Conservation (phyloP, 2,113 vertebrate species). For the Mesembrinibis cayennensis region DNA sequence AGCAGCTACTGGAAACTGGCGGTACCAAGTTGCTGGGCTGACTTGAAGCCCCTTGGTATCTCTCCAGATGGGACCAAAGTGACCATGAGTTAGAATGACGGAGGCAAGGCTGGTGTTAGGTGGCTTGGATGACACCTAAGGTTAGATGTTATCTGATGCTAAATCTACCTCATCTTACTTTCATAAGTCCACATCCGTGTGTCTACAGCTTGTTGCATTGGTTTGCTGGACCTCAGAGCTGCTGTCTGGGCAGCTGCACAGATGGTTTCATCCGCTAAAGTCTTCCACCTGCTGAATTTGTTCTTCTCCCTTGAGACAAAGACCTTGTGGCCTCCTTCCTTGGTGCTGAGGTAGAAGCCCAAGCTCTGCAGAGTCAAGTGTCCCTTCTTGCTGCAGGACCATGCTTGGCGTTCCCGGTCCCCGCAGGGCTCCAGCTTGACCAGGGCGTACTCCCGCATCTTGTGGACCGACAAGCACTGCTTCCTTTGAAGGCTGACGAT, state of each 20-base stretch:
- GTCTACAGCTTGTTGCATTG: background rate
- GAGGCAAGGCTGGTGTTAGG: background rate
- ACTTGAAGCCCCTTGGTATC: background rate
- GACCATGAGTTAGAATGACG: background rate
- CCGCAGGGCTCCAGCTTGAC: constrained; percentile 75
- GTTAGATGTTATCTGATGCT: background rate
- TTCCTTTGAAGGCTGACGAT: constrained; percentile 67
- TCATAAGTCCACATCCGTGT: background rate
- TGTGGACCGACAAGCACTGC: constrained; percentile 75
- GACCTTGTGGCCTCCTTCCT: constrained; percentile 72
- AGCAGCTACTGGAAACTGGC: background rate
- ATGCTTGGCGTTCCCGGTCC: constrained; percentile 66
- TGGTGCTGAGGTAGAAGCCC: constrained; percentile 76
- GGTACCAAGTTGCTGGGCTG: background rate
- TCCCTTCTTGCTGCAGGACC: constrained; percentile 85
- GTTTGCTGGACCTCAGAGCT: background rate
- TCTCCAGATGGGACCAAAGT: background rate
- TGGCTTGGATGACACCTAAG: background rate
- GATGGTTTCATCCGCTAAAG: constrained; percentile 59
- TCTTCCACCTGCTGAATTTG: constrained; percentile 80
- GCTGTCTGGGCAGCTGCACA: constrained; percentile 50
- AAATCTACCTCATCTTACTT: constrained; percentile 56
- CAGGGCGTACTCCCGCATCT: constrained; percentile 38
- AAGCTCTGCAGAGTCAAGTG: constrained; percentile 75
- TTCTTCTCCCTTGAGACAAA: constrained; percentile 76